These are phyloP conservation scores for Elysia crispata DNA, from an alignment of 2,888 invertebrate species.

Conservation along the genomic window DNA sequence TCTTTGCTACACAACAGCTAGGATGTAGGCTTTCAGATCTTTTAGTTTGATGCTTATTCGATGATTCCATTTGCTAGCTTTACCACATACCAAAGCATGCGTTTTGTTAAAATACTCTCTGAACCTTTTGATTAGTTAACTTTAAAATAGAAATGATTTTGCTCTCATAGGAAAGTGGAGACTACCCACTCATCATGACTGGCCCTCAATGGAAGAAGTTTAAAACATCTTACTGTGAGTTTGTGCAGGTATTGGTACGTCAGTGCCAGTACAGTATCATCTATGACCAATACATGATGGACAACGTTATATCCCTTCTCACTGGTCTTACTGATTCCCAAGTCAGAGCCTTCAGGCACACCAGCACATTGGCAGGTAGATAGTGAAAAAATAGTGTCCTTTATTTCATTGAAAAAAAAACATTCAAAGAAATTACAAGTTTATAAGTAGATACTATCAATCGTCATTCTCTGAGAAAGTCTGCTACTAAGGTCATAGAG, in stretches of 20 bases:
- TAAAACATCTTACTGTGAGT: slow-evolving; percentile 95
- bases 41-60: too few relatives aligned
- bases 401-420: too few relatives aligned
- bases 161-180: slow-evolving; percentile 90
- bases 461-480: too few relatives aligned
- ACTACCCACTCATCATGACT: slow-evolving; percentile 98
- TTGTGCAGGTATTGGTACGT: slow-evolving; percentile 94
- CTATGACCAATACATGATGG: slow-evolving; percentile 99
- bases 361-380: slow-evolving; percentile 92
- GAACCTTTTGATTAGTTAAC: not conserved
- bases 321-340: slow-evolving; percentile 98
- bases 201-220: slow-evolving; percentile 99
- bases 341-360: slow-evolving; percentile 91
- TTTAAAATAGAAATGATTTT: slow-evolving; percentile 29
- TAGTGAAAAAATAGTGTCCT: slow-evolving; percentile 15
- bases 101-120: too few relatives aligned
- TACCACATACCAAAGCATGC: too few relatives aligned
- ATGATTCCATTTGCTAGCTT: not conserved
- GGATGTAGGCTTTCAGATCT: too few relatives aligned
- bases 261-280: slow-evolving; percentile 99
- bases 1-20: too few relatives aligned
- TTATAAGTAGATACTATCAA: too few relatives aligned
- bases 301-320: slow-evolving; percentile 96
- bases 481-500: too few relatives aligned
- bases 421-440: too few relatives aligned